Base-by-base conservation (phyloP, 1,140 invertebrate species). In the Oreohelix idahoensis region DNA sequence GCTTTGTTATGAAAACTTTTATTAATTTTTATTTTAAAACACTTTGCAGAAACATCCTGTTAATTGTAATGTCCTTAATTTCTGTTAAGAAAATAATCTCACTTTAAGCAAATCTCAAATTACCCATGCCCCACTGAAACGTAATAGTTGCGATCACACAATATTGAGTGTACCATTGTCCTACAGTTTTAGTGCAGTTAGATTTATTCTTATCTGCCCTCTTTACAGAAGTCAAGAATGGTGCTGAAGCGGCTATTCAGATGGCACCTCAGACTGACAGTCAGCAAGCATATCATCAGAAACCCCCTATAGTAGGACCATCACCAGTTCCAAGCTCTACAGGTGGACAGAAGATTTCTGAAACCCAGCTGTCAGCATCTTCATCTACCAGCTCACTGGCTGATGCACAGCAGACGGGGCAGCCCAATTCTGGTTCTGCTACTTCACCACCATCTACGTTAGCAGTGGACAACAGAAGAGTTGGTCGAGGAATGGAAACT, bases 401-500 rank as follows among this genome's bases (percentile, higher is more conserved):
- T 23, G 71, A 73, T 2, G n/a, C 36, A 26, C 71, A 73, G 20
- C 36, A 39, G 23, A 42, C 39, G 36, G 71, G 36, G 23, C 69
- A 70, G 23, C 15, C 4, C 10, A 5, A 15, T 20, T 4, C 10
- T 23, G 8, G 1, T 10, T 36, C 11, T 38, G 2, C 71, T n/a
- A 42, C 71, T 23, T 11, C 71, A 4, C n/a, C 74, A 1, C n/a
- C 74, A 35, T 29, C 10, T 4, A 29, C 42, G 2, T 5, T n/a
- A 15, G 15, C 23, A 13, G 29, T 13, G 36, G 1, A 15, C 0
- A 53, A 79, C 15, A 38, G 77, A 29, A 66, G 77, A 35, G 39
- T 45, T 66, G 42, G 45, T 51, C 36, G 75, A 53, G 75, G 75
- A 4, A n/a, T 53, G 29, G 75, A 77, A 77, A 77, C 75, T 36